Percentiles rank a stretch among this genome's conserved stretches.
phyloP scores from a whole-genome alignment of 2,888 invertebrate genomes.

The Eupithecia subfuscata region DNA sequence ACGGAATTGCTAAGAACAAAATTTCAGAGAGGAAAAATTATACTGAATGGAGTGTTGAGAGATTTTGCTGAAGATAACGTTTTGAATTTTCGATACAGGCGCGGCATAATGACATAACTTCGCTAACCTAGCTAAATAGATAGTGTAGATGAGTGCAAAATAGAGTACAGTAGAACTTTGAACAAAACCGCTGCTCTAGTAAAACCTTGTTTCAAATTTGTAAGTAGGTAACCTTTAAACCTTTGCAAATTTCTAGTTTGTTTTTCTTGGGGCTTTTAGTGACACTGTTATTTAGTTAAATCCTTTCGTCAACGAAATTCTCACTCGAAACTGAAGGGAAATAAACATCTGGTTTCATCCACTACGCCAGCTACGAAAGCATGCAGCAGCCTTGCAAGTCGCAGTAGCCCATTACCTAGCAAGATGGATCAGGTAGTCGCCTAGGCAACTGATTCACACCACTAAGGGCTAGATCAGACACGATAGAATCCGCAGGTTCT shows the following conservation, averaged over 20 bases:
- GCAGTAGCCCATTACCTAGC: not conserved
- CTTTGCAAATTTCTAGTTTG: not conserved
- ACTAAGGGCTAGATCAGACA: not conserved
- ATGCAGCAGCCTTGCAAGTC: not conserved
- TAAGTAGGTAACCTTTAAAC: not conserved
- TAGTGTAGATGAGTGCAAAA: not conserved
- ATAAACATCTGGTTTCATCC: not conserved
- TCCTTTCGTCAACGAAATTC: not conserved
- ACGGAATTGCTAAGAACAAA: not conserved
- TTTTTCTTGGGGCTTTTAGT: not conserved
- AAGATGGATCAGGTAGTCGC: not conserved
- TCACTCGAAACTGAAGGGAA: not conserved
- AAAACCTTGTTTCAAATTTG: not conserved
- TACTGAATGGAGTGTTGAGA: not conserved
- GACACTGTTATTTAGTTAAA: not conserved
- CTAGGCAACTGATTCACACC: not conserved
- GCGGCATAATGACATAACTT: slow-evolving; percentile 4
- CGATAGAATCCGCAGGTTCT: not conserved
- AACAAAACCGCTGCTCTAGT: not conserved
- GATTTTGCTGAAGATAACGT: slow-evolving; percentile 4
- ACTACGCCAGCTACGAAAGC: not conserved
- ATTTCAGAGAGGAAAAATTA: not conserved
- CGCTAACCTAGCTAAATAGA: not conserved
- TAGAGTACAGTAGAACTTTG: not conserved
- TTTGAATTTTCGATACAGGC: slow-evolving; percentile 1